phyloP scores from a whole-genome alignment of 2,113 vertebrate genomes.

The Jacana jacana region DNA sequence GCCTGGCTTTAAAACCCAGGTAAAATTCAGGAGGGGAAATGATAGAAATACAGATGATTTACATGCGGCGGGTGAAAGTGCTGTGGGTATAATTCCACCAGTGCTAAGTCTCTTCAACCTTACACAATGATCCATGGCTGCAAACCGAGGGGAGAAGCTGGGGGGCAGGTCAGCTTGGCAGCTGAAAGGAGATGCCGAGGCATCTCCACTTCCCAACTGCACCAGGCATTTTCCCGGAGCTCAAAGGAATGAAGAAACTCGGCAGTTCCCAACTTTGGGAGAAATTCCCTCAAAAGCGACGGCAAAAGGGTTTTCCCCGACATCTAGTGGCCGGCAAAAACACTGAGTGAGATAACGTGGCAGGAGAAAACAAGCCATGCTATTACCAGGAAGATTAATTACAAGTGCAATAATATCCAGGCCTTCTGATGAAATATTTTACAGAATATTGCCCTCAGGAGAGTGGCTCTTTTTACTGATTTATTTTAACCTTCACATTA shows the following conservation, averaged over 20 bases:
- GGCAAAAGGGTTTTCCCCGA: background rate
- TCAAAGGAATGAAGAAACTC: background rate
- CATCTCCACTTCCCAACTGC: background rate
- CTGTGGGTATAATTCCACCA: background rate
- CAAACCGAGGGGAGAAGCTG: background rate
- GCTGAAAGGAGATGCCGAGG: background rate
- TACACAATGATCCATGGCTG: background rate
- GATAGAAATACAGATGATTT: background rate
- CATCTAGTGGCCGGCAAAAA: background rate
- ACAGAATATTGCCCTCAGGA: slow-evolving; percentile 47
- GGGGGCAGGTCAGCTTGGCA: background rate
- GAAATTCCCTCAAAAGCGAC: background rate
- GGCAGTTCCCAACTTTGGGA: background rate
- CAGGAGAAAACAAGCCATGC: background rate
- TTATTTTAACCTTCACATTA: slow-evolving; percentile 63
- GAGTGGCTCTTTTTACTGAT: slow-evolving; percentile 53
- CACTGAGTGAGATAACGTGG: background rate
- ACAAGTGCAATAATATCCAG: slow-evolving; percentile 49
- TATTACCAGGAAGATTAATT: slow-evolving; percentile 63
- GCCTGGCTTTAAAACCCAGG: background rate
- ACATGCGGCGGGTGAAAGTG: background rate
- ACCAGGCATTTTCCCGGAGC: background rate
- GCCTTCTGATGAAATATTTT: slow-evolving; percentile 66
- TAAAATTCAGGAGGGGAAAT: background rate
- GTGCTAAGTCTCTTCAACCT: background rate